phyloP scores from a whole-genome alignment of 2,113 vertebrate genomes.

The Tetraodon nigroviridis region DNA sequence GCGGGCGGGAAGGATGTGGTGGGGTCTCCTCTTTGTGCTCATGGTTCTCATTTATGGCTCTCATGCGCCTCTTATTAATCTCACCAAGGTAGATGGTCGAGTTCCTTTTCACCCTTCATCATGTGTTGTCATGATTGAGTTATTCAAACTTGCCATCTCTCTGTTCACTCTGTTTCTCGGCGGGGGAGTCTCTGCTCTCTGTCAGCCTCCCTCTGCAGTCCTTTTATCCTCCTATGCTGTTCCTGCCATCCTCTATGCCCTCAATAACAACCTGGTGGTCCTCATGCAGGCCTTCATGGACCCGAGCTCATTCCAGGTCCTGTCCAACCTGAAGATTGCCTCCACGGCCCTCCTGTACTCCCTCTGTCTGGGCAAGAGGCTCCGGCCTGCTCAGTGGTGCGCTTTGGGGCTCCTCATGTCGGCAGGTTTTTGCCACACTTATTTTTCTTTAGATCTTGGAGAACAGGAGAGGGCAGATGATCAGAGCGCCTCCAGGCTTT shows the following conservation, averaged over 20 bases:
- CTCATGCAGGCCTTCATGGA: constrained; percentile 93
- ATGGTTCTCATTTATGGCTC: constrained; percentile 87
- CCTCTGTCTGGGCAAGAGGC: constrained; percentile 76
- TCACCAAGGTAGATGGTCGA: constrained; percentile 79
- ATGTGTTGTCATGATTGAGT: constrained; percentile 84
- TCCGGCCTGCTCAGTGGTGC: constrained; percentile 73
- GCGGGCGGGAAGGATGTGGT: constrained; percentile 57
- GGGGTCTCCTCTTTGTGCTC: constrained; percentile 78
- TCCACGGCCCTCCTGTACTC: constrained; percentile 87
- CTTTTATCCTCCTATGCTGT: constrained; percentile 78
- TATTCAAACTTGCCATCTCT: constrained; percentile 80
- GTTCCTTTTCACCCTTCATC: constrained; percentile 85
- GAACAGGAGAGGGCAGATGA: background rate
- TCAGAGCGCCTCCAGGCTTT: constrained; percentile 49
- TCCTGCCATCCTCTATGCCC: constrained; percentile 86
- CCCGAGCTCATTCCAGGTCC: constrained; percentile 89
- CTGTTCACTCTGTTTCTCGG: constrained; percentile 64
- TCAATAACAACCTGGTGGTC: constrained; percentile 94
- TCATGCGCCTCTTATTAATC: constrained; percentile 84
- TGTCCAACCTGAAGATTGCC: constrained; percentile 90
- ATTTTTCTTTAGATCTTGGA: constrained; percentile 71
- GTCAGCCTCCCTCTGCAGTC: constrained; percentile 22
- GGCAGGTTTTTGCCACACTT: constrained; percentile 81
- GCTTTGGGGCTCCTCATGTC: constrained; percentile 80
- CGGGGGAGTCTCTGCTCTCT: constrained; percentile 19